These are phyloP conservation scores for Agapostemon virescens DNA, from an alignment of 2,888 invertebrate genomes.

Conservation along the genomic window DNA sequence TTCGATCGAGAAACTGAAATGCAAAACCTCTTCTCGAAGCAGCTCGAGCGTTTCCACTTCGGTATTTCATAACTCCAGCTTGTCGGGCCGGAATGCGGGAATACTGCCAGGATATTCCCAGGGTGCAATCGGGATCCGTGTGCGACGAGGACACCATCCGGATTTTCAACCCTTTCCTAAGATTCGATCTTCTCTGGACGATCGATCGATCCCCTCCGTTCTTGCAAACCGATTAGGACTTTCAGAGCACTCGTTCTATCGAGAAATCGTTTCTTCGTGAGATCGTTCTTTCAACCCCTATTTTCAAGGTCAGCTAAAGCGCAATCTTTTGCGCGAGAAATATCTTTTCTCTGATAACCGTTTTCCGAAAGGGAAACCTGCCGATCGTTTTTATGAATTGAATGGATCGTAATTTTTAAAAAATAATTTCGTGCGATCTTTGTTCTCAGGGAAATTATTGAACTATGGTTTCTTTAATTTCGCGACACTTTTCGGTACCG, in stretches of 20 bases:
- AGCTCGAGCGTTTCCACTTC: slow-evolving; percentile 64
- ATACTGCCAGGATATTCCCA: slow-evolving; percentile 57
- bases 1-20: slow-evolving; percentile 67
- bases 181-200: slow-evolving; percentile 14
- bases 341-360: neutral
- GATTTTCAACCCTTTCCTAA: slow-evolving; percentile 17
- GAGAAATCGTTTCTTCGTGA: neutral
- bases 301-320: neutral
- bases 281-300: neutral
- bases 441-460: no score
- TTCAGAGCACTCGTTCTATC: neutral
- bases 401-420: neutral
- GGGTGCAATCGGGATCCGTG: slow-evolving; percentile 36
- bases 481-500: neutral
- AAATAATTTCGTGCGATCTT: neutral
- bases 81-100: slow-evolving; percentile 56
- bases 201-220: neutral
- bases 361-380: no score
- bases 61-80: slow-evolving; percentile 71
- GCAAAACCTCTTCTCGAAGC: slow-evolving; percentile 70
- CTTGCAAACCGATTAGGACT: neutral
- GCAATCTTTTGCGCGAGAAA: neutral
- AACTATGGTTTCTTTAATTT: neutral
- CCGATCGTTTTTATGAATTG: neutral
- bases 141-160: slow-evolving; percentile 16